These are phyloP conservation scores for Vimba vimba DNA, from an alignment of 2,113 vertebrate genomes.

Conservation along the genomic window DNA sequence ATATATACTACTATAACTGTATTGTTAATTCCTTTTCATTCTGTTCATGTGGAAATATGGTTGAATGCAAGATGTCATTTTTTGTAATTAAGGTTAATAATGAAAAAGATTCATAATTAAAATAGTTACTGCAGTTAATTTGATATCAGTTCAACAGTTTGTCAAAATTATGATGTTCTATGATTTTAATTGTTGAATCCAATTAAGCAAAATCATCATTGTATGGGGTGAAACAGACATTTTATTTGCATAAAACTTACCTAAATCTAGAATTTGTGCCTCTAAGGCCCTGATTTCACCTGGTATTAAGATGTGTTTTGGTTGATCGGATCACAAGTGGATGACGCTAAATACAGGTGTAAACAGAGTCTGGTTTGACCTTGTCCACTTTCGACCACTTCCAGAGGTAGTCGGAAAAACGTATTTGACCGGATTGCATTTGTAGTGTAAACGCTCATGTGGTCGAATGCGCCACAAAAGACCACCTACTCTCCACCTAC, in stretches of 20 bases:
- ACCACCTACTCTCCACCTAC: too few relatives aligned
- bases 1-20: not conserved
- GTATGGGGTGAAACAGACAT: not conserved
- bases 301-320: too few relatives aligned
- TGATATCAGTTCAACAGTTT: not conserved
- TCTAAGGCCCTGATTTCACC: too few relatives aligned
- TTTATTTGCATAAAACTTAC: not conserved
- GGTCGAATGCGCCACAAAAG: too few relatives aligned
- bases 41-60: not conserved
- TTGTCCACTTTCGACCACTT: too few relatives aligned
- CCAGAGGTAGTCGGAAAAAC: too few relatives aligned
- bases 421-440: too few relatives aligned
- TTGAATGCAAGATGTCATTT: not conserved
- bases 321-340: too few relatives aligned
- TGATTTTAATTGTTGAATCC: not conserved
- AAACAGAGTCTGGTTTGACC: too few relatives aligned
- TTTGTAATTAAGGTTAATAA: not conserved
- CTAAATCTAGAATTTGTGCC: not conserved
- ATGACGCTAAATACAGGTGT: too few relatives aligned
- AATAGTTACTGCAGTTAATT: slow-evolving; percentile 1
- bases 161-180: not conserved
- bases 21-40: not conserved
- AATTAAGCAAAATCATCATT: not conserved
- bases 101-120: not conserved
- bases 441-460: too few relatives aligned